Conservation (phyloP, 1,140 invertebrate species). For the Phocides pigmalion region DNA sequence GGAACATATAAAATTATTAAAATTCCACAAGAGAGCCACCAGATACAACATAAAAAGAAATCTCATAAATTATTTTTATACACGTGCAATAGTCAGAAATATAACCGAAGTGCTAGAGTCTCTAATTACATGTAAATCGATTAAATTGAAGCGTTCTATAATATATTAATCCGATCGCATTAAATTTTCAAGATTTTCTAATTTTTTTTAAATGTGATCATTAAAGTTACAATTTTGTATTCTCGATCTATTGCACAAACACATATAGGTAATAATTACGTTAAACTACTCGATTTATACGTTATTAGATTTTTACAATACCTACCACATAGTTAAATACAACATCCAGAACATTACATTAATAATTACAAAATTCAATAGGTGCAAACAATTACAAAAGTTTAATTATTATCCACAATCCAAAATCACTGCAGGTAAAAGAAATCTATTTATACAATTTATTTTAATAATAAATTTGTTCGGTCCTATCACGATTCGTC, state of each 20-base stretch:
- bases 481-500: slow-evolving; percentile 70
- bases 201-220: slow-evolving; percentile 43
- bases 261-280: slow-evolving; percentile 62
- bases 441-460: slow-evolving; percentile 66
- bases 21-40: slow-evolving; percentile 68
- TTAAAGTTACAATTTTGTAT: slow-evolving; percentile 54
- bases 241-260: slow-evolving; percentile 78
- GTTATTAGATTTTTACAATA: slow-evolving; percentile 75
- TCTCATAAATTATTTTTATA: slow-evolving; percentile 52
- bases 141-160: slow-evolving; percentile 76
- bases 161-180: slow-evolving; percentile 65
- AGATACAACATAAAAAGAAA: slow-evolving; percentile 58
- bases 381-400: slow-evolving; percentile 78
- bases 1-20: slow-evolving; percentile 55
- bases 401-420: slow-evolving; percentile 56
- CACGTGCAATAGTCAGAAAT: slow-evolving; percentile 71
- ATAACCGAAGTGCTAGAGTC: slow-evolving; percentile 70
- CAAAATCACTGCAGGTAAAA: slow-evolving; percentile 63
- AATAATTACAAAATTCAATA: slow-evolving; percentile 80
- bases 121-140: slow-evolving; percentile 75
- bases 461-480: slow-evolving; percentile 52
- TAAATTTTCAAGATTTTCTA: slow-evolving; percentile 58
- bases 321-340: slow-evolving; percentile 75
- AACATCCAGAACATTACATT: slow-evolving; percentile 79
- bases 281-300: slow-evolving; percentile 72